These are phyloP conservation scores for Phaenicophaeus curvirostris DNA, from an alignment of 2,797 vertebrate species.

Conservation along the genomic window DNA sequence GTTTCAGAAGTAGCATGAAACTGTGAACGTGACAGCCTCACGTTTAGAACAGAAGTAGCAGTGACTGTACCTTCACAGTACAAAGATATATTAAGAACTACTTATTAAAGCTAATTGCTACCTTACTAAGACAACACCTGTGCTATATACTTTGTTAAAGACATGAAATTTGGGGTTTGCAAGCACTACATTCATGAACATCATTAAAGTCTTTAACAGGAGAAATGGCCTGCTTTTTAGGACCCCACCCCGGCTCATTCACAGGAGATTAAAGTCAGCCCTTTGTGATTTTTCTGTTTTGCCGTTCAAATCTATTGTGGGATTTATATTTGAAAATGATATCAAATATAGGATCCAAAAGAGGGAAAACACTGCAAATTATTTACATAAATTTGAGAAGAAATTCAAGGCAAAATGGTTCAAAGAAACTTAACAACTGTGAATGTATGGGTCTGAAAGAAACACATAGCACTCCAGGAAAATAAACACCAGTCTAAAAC, in stretches of 20 bases:
- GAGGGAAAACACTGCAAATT: neutral
- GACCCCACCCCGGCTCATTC: neutral
- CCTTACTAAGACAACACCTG: neutral
- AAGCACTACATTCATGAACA: rapidly evolving
- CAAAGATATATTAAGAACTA: neutral
- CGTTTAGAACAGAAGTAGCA: neutral
- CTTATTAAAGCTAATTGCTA: neutral
- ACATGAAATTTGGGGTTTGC: neutral
- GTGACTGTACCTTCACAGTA: neutral
- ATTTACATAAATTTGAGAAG: neutral
- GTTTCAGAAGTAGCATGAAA: neutral
- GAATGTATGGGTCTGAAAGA: neutral
- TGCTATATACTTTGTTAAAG: neutral
- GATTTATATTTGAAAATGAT: neutral
- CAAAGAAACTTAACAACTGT: neutral
- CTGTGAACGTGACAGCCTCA: neutral
- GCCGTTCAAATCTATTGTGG: neutral
- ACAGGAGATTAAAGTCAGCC: neutral
- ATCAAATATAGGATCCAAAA: neutral
- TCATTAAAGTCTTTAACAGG: neutral
- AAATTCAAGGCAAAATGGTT: neutral
- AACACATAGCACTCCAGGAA: neutral
- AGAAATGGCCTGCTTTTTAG: neutral
- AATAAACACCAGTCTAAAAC: neutral
- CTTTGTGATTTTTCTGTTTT: neutral